Evolutionary conservation across 2,888 invertebrate species (phyloP), one percentile per base, ranked within the genome.

Genomic region (Monopis laevigella): DNA sequence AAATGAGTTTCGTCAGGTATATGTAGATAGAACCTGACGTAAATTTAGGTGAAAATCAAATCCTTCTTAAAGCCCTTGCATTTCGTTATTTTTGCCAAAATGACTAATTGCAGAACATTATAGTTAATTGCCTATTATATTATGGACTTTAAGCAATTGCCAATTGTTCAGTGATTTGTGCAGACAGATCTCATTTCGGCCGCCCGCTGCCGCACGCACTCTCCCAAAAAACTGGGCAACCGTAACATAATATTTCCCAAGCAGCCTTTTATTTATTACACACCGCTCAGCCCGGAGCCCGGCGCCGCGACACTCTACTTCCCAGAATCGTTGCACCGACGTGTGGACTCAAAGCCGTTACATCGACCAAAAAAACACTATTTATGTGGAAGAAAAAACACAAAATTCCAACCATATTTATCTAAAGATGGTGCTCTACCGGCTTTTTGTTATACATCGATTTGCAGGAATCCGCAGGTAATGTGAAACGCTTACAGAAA

Each of bases 181-280:
- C 16, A n/a, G 2, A 16, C 21, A 21, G 24, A 62, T 62, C 59
- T 49, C 48, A 48, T 59, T 57, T 55, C 52, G 52, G 48, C 58
- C 64, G 65, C 62, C 64, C 62, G 61, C 39, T 34, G 11, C 40
- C 35, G 59, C 65, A 63, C 58, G 60, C 65, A 58, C 55, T 63
- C 57, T 53, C 50, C 68, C 65, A 69, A 73, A 72, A 73, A 71
- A 67, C 65, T 63, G 67, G 11, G 27, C 11, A 61, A 53, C 65
- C 61, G 80, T 78, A 80, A 80, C 73, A 72, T 77, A 78, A 80
- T 80, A 80, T 78, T 75, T 75, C 69, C 75, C 73, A 65, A 69
- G 68, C 66, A 75, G 69, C 62, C 71, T 74, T 74, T 78, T 78
- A 78, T 78, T 77, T 78, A 80, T 77, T 72, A 67, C 69, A 61